phyloP scores from a whole-genome alignment of 1,140 invertebrate genomes.

The Drosophila yakuba region DNA sequence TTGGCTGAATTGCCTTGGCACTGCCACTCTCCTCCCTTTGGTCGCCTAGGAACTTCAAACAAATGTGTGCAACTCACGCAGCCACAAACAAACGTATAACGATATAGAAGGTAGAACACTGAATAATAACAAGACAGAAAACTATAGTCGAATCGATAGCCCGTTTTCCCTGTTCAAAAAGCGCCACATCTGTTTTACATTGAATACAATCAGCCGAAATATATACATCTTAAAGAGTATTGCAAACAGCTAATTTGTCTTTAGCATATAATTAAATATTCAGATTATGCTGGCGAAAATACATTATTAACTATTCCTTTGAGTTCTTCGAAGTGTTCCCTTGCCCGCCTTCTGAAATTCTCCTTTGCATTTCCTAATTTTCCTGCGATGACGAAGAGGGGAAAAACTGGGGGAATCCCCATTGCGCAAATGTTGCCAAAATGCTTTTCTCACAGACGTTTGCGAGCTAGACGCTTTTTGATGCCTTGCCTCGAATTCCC shows the following conservation, averaged over 20 bases:
- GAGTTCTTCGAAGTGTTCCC: constrained; percentile 1
- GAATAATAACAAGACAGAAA: too few relatives aligned
- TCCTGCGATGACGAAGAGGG: neutral
- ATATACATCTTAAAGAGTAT: too few relatives aligned
- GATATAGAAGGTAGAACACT: constrained; percentile 10
- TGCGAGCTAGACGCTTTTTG: neutral
- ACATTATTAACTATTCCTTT: constrained; percentile 26
- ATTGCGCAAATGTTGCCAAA: constrained; percentile 20
- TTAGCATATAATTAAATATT: neutral
- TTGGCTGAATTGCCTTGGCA: constrained; percentile 65
- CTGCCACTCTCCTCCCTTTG: constrained; percentile 36
- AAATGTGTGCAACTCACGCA: constrained; percentile 69
- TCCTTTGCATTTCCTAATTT: constrained; percentile 19
- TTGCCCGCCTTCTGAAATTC: neutral
- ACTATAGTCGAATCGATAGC: too few relatives aligned
- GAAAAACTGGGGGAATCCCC: neutral
- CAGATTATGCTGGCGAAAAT: constrained; percentile 3
- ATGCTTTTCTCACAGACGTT: constrained; percentile 23
- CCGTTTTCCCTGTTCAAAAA: too few relatives aligned
- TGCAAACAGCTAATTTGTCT: too few relatives aligned
- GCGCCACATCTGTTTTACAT: too few relatives aligned
- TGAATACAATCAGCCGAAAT: too few relatives aligned
- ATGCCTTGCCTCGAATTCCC: neutral
- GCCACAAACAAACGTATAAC: constrained; percentile 17
- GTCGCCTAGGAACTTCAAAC: constrained; percentile 54